Evolutionary conservation across 1,140 invertebrate species (phyloP), one percentile per base, ranked within the genome.

Genomic region (Brachionus calyciflorus): DNA sequence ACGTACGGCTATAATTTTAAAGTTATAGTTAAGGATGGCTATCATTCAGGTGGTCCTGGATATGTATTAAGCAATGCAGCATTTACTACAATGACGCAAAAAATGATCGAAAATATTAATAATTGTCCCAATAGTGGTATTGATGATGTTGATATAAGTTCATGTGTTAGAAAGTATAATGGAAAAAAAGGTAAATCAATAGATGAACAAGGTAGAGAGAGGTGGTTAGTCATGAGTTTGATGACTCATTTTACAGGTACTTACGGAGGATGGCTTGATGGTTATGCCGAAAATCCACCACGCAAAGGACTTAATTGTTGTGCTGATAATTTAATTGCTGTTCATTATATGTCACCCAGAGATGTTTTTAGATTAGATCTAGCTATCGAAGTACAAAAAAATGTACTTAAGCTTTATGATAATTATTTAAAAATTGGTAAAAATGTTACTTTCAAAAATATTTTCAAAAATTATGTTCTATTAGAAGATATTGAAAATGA

Each of bases 51-150:
- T 0, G 81, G 81, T 46, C 78, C 80, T 10, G 81, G 81, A 9
- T 85, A 85, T 79, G 81, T 83, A 7, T 79, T 85, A 6, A 85
- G 49, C 14, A 24, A 48, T 30, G 37, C 17, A 46, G 49, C 73
- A 24, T 57, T 76, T 6, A 19, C 10, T 7, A 19, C 17, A 41
- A 6, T 76, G 10, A 30, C 28, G 26, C 14, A 41, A 28, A 37
- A 30, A 9, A 14, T 55, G 24, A 24, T 24, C 17, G 17, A 44
- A 6, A 41, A 65, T 65, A 44, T 65, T 1, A 65, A 9, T 9
- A 26, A 46, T 10, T 65, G 60, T 44, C 37, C 37, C 3, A 19
- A 65, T 26, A 44, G 37, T 44, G 60, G 60, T 0, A 44, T 65
- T 2, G 60, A 65, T 17, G 60, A 65, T 65, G 19, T 44, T 10